These are phyloP conservation scores for Machimus rusticus DNA, from an alignment of 2,888 invertebrate species.

Conservation along the genomic window DNA sequence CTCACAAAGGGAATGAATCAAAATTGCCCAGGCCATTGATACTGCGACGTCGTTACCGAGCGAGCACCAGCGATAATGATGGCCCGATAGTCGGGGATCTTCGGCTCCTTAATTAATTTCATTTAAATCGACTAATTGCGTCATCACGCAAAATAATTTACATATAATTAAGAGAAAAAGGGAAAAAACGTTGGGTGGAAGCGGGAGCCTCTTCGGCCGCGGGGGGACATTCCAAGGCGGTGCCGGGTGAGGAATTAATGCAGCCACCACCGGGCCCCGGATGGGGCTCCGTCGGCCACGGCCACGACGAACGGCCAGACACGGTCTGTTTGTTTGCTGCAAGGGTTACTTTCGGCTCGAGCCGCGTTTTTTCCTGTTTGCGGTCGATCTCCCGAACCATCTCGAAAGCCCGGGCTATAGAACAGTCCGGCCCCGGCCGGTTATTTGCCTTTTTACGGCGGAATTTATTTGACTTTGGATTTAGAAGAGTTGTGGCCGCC, in stretches of 20 bases:
- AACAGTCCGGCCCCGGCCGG: background rate
- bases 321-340: conserved; percentile 9
- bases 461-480: conserved; percentile 26
- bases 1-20: conserved; percentile 4
- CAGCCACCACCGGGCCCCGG: background rate
- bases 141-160: conserved; percentile 40
- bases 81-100: background rate
- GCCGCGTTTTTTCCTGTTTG: background rate
- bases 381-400: conserved; percentile 10
- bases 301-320: background rate
- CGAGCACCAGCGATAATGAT: background rate
- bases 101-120: conserved; percentile 39
- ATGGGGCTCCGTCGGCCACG: background rate
- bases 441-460: background rate
- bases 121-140: conserved; percentile 42
- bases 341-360: conserved; percentile 18
- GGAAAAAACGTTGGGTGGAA: background rate
- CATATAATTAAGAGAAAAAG: conserved; percentile 31
- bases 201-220: background rate
- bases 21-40: conserved; percentile 9
- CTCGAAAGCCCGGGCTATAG: background rate
- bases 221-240: background rate
- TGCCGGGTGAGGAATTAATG: conserved; percentile 4
- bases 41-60: background rate
- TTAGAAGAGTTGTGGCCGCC: background rate